Conservation (phyloP, 2,888 invertebrate species). For the Philopedon plagiatum region DNA sequence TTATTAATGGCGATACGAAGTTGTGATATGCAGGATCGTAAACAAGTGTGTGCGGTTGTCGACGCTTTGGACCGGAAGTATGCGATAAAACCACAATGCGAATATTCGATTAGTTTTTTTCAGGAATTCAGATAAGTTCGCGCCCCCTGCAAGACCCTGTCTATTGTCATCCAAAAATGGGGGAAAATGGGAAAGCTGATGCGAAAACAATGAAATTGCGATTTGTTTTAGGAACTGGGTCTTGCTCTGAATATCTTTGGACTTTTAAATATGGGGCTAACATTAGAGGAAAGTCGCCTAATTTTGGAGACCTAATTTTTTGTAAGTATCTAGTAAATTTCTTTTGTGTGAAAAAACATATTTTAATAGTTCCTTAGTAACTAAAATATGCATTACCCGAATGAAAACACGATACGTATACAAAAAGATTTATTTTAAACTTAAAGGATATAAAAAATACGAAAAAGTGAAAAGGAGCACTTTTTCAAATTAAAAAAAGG, state of each 20-base stretch:
- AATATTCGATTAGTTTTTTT: slow-evolving; percentile 62
- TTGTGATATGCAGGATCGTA: slow-evolving; percentile 50
- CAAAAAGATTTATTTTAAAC: no score
- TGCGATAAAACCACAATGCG: slow-evolving; percentile 61
- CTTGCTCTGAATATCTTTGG: neutral
- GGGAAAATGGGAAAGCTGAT: slow-evolving; percentile 11
- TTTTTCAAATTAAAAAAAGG: no score
- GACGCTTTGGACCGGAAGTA: slow-evolving; percentile 60
- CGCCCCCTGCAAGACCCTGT: slow-evolving; percentile 23
- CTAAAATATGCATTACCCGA: no score
- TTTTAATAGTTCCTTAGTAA: no score
- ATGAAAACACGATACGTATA: no score
- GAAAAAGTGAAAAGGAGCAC: no score
- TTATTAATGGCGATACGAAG: slow-evolving; percentile 50
- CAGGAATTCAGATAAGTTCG: slow-evolving; percentile 39
- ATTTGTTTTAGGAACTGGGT: neutral
- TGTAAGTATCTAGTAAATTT: no score
- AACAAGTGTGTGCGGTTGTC: slow-evolving; percentile 54
- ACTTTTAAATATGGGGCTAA: no score
- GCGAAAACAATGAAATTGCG: slow-evolving; percentile 10
- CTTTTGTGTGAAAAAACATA: no score
- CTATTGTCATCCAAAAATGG: slow-evolving; percentile 28
- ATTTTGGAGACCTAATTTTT: no score
- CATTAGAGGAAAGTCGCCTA: no score
- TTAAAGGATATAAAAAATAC: no score